These are phyloP conservation scores for Hippocampus comes DNA, from an alignment of 2,113 vertebrate species.

Conservation along the genomic window DNA sequence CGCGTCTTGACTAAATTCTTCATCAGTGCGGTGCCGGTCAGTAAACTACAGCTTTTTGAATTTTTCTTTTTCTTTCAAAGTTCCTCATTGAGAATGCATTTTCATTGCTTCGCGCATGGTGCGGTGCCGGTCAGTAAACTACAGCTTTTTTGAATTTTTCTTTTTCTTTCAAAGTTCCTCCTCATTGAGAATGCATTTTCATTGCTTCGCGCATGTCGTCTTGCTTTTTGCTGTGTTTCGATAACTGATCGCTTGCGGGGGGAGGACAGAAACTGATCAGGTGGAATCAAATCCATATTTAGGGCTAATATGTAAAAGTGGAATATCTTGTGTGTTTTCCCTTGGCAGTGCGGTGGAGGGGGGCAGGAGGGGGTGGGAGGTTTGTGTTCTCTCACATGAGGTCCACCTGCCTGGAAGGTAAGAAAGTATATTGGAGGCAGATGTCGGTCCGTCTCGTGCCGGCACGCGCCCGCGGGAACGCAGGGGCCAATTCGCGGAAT, in stretches of 20 bases:
- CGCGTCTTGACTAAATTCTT: background rate
- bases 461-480: constrained; percentile 18
- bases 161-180: background rate
- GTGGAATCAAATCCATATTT: background rate
- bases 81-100: background rate
- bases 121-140: background rate
- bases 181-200: background rate
- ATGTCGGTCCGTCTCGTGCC: constrained; percentile 26
- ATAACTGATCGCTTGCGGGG: background rate
- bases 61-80: background rate
- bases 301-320: background rate
- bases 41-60: background rate
- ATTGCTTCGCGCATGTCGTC: background rate
- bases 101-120: background rate
- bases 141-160: background rate
- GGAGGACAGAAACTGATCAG: background rate
- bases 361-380: background rate
- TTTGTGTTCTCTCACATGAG: background rate
- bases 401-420: constrained; percentile 38
- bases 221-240: background rate
- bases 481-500: constrained; percentile 19
- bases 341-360: constrained; percentile 4
- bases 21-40: background rate
- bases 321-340: background rate
- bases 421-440: constrained; percentile 30